Base-by-base conservation (phyloP, 2,888 invertebrate genomes). In the Lypha dubia region DNA sequence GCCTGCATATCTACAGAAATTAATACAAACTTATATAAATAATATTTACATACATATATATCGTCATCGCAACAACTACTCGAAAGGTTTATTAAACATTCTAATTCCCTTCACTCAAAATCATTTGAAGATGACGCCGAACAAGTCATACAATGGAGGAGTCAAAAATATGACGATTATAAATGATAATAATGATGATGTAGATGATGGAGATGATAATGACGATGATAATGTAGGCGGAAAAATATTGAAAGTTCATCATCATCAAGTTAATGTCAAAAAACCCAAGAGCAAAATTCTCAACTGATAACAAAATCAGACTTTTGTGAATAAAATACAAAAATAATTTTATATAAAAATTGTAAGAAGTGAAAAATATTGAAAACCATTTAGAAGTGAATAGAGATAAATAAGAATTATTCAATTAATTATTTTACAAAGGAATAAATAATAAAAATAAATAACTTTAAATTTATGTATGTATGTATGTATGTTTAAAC, bases 231-330 rank as follows among this genome's bases (percentile, higher is more conserved):
- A 58, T 73, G 38, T 41, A 49, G 17, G 46, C 62, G 9, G 5
- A 17, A 20, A 56, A 56, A 20, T 46, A 8, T 15, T 22, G 46
- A 70, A 49, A 74, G 73, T 71, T 68, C 77, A 79, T 22, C 35
- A 79, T 22, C 35, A 13, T 63, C 74, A 70, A 58, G 68, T 58
- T 56, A 22, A 68, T 58, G 68, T 70, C 68, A 74, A 79, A 1
- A 56, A 56, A 62, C 68, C 38, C 49, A 38, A 51, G 38, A 17
- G 11, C 49, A 56, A 49, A 38, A 63, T 22, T 9, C 7, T 35
- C 6, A 63, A 60, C 71, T 71, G 58, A 71, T 71, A 76, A 76
- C 49, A 65, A 70, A 71, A 7, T 44, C 56, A 79, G 71, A 71
- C 62, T 22, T 62, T 70, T 60, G 17, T 32, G 41, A 51, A 41